These are phyloP conservation scores for Seriola rivoliana DNA, from an alignment of 2,113 vertebrate species.

Conservation along the genomic window DNA sequence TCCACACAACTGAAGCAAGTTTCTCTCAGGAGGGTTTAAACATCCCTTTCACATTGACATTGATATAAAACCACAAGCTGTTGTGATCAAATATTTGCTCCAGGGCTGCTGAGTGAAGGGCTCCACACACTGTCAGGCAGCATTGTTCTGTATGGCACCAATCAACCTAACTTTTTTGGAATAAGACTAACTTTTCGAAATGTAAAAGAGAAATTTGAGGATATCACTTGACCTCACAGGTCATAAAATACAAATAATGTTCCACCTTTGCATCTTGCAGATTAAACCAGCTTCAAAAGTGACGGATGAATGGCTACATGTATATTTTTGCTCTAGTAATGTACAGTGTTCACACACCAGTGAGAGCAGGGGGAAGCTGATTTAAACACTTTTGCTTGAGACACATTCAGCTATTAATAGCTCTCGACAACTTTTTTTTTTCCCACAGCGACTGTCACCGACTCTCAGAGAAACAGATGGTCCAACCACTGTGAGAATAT, in stretches of 20 bases:
- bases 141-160: background rate
- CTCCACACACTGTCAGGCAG: background rate
- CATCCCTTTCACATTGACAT: background rate
- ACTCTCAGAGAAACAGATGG: conserved; percentile 20
- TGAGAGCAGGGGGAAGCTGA: conserved; percentile 28
- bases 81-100: background rate
- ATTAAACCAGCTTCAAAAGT: conserved; percentile 8
- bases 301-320: conserved; percentile 4
- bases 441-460: background rate
- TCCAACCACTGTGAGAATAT: background rate
- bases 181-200: background rate
- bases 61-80: background rate
- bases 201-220: background rate
- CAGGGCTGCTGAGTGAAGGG: background rate
- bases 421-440: conserved; percentile 39
- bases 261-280: background rate
- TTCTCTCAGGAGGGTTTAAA: background rate
- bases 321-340: conserved; percentile 1
- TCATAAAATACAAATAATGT: background rate
- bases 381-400: conserved; percentile 40
- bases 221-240: background rate
- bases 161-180: background rate
- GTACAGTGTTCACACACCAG: background rate
- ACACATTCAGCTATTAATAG: conserved; percentile 57
- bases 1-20: too few relatives aligned